phyloP scores from a whole-genome alignment of 2,888 invertebrate genomes.

The Xestoiulus laeticollis region DNA sequence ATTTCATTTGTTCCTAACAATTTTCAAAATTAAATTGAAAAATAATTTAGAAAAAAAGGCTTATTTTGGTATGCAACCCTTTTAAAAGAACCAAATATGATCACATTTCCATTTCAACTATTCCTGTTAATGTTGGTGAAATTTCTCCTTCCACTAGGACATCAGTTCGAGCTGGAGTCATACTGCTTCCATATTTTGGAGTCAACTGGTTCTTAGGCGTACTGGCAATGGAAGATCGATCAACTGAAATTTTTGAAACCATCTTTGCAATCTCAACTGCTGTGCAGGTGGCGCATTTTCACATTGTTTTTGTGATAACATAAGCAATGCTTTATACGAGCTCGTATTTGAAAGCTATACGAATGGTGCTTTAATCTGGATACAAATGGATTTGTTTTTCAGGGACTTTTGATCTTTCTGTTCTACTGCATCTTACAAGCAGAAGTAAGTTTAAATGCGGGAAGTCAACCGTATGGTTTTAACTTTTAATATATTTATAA shows the following conservation, averaged over 20 bases:
- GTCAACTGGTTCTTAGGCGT: constrained; percentile 80
- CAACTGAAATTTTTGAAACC: constrained; percentile 62
- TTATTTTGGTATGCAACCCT: too few relatives aligned
- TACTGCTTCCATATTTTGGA: constrained; percentile 76
- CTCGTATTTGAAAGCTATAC: not conserved
- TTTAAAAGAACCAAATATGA: too few relatives aligned
- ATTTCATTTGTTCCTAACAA: too few relatives aligned
- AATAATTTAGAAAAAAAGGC: too few relatives aligned
- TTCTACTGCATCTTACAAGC: constrained; percentile 54
- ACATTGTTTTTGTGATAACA: not conserved
- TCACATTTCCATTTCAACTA: not conserved
- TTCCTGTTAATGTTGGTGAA: not conserved
- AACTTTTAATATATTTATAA: too few relatives aligned
- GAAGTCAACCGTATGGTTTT: too few relatives aligned
- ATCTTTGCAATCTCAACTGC: constrained; percentile 62
- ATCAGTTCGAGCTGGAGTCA: constrained; percentile 73
- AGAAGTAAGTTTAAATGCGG: constrained; percentile 51
- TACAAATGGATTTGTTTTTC: constrained; percentile 35
- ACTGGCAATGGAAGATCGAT: constrained; percentile 75
- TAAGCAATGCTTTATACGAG: not conserved
- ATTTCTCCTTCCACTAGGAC: constrained; percentile 60
- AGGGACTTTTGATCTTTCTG: constrained; percentile 55
- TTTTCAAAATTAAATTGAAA: too few relatives aligned
- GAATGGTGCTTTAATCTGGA: not conserved
- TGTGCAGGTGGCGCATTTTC: constrained; percentile 61